Percentiles rank a stretch among this genome's conserved stretches.
phyloP scores from a whole-genome alignment of 2,797 vertebrate species.

The Anableps anableps region DNA sequence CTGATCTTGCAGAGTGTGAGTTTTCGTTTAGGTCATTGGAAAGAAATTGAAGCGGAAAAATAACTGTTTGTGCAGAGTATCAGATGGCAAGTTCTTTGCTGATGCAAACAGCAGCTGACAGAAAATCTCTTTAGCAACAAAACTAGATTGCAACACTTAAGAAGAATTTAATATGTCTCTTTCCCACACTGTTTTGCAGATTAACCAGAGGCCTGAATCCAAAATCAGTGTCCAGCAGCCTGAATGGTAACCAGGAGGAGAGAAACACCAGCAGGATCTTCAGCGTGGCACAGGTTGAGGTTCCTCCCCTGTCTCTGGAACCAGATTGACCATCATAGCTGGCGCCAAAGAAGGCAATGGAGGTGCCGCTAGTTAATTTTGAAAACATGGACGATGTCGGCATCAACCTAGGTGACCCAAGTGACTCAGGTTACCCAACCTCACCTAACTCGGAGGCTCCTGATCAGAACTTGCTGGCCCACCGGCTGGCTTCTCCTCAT shows the following conservation, averaged over 20 bases:
- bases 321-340: conserved; percentile 67
- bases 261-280: conserved; percentile 52
- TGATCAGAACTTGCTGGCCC: conserved; percentile 72
- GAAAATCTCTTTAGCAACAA: conserved; percentile 47
- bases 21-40: conserved; percentile 47
- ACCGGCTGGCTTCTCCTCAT: conserved; percentile 65
- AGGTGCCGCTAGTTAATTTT: conserved; percentile 94
- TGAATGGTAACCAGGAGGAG: conserved; percentile 69
- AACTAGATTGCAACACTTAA: conserved; percentile 49
- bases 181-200: conserved; percentile 65
- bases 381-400: conserved; percentile 91
- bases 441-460: conserved; percentile 79
- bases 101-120: conserved; percentile 63
- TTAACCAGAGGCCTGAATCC: conserved; percentile 46
- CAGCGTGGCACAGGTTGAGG: conserved; percentile 53
- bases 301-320: conserved; percentile 62
- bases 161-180: conserved; percentile 42
- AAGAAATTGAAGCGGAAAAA: conserved; percentile 33
- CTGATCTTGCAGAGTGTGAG: conserved; percentile 41
- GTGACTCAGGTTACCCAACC: conserved; percentile 86
- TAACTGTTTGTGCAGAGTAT: conserved; percentile 53
- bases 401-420: conserved; percentile 86
- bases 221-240: conserved; percentile 40
- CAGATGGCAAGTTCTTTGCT: conserved; percentile 63
- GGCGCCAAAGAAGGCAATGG: conserved; percentile 86